Evolutionary conservation across 2,113 vertebrate species (phyloP), one percentile per base, ranked within the genome.

Genomic region (Penelope pileata): DNA sequence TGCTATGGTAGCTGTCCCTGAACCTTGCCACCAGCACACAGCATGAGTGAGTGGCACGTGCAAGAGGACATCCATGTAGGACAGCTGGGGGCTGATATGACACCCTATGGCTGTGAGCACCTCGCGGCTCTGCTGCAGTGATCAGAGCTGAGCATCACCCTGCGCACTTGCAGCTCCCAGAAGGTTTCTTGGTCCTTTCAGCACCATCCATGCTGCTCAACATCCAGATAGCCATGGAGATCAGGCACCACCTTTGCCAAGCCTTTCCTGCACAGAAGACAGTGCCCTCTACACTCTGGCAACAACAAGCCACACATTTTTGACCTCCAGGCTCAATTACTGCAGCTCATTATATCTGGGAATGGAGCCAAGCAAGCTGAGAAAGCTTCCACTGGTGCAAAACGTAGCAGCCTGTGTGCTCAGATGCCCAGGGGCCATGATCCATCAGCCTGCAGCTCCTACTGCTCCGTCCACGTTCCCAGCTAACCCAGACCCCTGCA

Each of bases 341-440:
- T 76, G 94, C 83, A 95, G 94, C 95, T 97, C 96, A 95, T 96
- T 96, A 97, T 95, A 85, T 85, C 95, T 95, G 95, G 96, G 95
- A 96, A 92, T 21, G 66, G 43, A 96, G 96, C 96, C 96, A 97
- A 63, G 80, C 79, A 86, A 88, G 94, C 96, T 88, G 95, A 94
- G 93, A 94, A 94, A 95, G 81, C 94, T 92, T 93, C 91, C 85
- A 88, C 83, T 86, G 93, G 92, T 95, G 91, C 94, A 93, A 93
- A 96, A 86, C 45, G 16, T 91, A 43, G 92, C 95, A 86, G 93
- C 78, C 90, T 72, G 88, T 7, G 12, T 34, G 58, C 83, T 89
- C 90, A 45, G 91, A 17, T 1, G 73, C 93, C 83, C 60, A 32
- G 48, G 84, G 92, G 88, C 83, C 90, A 83, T 1, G 89, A 93